A percentile compares a stretch with the other conserved stretches of the same genome.
These are phyloP conservation scores for Ditylenchus dipsaci DNA, from an alignment of 1,140 invertebrate species.

Conservation along the genomic window DNA sequence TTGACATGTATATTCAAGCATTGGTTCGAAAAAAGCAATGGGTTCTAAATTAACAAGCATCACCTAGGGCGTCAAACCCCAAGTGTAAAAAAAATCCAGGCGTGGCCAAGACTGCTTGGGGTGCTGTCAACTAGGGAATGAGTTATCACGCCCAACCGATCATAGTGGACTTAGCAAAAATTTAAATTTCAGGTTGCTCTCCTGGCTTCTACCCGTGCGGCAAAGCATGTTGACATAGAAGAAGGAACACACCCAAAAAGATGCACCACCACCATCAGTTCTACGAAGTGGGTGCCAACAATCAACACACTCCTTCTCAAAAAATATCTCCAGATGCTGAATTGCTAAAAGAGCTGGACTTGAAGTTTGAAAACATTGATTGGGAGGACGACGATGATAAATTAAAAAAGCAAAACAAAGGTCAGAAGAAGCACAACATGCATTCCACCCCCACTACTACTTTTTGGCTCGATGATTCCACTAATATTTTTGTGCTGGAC, in stretches of 20 bases:
- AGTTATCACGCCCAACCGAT: too few species aligned
- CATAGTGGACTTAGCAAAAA: too few species aligned
- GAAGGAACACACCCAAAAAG: background rate
- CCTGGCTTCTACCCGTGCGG: background rate
- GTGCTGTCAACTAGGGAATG: too few species aligned
- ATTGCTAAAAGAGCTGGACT: background rate
- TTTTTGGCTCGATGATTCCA: conserved; percentile 8
- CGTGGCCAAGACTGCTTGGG: too few species aligned
- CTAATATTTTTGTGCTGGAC: conserved; percentile 4
- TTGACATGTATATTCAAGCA: too few species aligned
- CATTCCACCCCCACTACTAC: background rate
- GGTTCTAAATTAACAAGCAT: too few species aligned
- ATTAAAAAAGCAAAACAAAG: background rate
- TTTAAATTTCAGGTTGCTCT: background rate
- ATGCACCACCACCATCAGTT: background rate
- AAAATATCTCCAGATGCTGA: too few species aligned
- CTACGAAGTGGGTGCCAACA: too few species aligned
- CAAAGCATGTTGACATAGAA: background rate
- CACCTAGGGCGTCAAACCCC: too few species aligned
- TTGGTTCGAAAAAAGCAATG: too few species aligned
- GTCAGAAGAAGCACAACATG: background rate
- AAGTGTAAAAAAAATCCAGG: too few species aligned
- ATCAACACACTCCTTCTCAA: too few species aligned
- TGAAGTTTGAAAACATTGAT: background rate
- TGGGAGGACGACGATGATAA: background rate